phyloP scores from a whole-genome alignment of 2,888 invertebrate species.

The Andrena chrysosceles region DNA sequence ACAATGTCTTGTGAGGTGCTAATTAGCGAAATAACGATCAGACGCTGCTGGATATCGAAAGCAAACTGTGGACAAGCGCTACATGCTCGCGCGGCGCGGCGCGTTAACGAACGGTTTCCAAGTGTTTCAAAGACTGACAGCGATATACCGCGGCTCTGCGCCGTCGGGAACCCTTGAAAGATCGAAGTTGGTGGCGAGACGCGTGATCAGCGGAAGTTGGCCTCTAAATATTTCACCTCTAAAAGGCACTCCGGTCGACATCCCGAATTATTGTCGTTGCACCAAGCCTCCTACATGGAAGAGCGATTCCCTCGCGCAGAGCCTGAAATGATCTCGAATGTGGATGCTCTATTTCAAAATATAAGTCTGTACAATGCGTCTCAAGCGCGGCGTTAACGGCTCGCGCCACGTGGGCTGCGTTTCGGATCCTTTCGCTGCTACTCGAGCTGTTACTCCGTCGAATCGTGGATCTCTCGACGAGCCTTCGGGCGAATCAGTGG shows the following conservation, averaged over 20 bases:
- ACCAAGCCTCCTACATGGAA: conserved; percentile 66
- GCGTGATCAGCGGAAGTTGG: conserved; percentile 31
- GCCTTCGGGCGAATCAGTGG: not conserved
- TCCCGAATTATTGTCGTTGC: conserved; percentile 70
- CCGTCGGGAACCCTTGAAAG: conserved; percentile 5
- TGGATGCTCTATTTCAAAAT: conserved; percentile 9
- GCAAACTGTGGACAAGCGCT: conserved; percentile 23
- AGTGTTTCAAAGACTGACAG: not conserved
- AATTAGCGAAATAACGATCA: conserved; percentile 8
- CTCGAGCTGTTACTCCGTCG: not conserved
- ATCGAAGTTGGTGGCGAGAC: conserved; percentile 60
- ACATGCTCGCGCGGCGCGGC: conserved; percentile 9
- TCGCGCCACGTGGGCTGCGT: conserved; percentile 13
- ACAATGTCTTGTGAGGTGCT: not conserved
- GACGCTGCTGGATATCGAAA: conserved; percentile 18
- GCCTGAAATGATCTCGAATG: not conserved
- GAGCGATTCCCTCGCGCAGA: conserved; percentile 52
- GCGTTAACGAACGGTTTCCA: conserved; percentile 19
- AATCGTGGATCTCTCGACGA: not conserved
- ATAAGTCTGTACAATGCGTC: not conserved
- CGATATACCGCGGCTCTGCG: not conserved
- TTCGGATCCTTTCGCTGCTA: not conserved
- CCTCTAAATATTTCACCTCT: conserved; percentile 50
- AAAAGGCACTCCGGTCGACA: conserved; percentile 65
- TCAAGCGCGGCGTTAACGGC: not conserved